phyloP scores from a whole-genome alignment of 2,888 invertebrate genomes.

The Ochropacha duplaris region DNA sequence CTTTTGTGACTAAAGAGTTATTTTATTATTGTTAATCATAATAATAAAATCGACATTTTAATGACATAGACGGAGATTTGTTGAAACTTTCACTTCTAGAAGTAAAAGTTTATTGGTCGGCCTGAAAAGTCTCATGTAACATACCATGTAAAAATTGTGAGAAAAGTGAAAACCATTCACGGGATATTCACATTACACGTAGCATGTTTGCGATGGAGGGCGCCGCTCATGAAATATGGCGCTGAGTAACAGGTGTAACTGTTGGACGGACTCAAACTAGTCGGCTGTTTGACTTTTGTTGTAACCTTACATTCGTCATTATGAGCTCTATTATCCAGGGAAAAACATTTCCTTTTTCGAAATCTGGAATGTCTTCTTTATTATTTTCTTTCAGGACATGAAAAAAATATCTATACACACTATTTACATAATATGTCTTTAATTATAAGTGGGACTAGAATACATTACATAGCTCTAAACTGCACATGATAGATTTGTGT shows the following conservation, averaged over 20 bases:
- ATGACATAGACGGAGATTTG: no score
- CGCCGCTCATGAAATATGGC: constrained; percentile 35
- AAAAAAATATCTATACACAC: background rate
- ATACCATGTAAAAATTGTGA: constrained; percentile 13
- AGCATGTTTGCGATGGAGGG: constrained; percentile 21
- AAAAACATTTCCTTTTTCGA: background rate
- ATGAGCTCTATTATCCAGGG: background rate
- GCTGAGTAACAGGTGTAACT: constrained; percentile 49
- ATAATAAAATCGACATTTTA: no score
- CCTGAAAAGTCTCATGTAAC: no score
- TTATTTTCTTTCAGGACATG: background rate
- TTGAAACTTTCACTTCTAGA: no score
- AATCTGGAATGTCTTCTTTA: background rate
- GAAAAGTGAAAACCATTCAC: constrained; percentile 26
- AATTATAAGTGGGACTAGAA: background rate
- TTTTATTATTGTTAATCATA: no score
- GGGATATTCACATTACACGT: constrained; percentile 31
- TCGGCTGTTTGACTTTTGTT: constrained; percentile 29
- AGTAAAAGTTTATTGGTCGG: no score
- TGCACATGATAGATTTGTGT: constrained; percentile 3
- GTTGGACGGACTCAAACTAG: constrained; percentile 21
- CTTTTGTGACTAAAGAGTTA: no score
- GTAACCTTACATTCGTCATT: constrained; percentile 32
- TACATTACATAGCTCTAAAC: background rate
- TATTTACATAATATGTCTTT: no score